Base-by-base conservation (phyloP, 2,888 invertebrate species). In the Thera obeliscata region DNA sequence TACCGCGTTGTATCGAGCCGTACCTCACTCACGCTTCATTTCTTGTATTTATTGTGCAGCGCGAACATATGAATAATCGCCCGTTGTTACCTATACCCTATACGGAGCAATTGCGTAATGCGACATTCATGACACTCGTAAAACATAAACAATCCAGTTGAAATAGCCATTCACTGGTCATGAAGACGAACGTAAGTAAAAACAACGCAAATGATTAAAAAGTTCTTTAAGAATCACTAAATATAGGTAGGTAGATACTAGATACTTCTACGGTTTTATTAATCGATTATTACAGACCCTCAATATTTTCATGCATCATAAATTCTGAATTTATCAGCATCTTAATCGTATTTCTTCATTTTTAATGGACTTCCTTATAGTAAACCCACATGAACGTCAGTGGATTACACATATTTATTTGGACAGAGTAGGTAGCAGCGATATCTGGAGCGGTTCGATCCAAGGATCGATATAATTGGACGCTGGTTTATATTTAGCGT, bases 401-500 rank as follows among this genome's bases (percentile, higher is more conserved):
- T 57, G 54, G 57, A 61, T 61, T 56, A 66, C 9, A 43, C 52
- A 61, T 61, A 67, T 70, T 67, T 67, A 70, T 67, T 67, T 70
- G 52, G 66, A 43, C 60, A 12, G 38, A 48, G 55, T 52, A 54
- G 56, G 52, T 65, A 56, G 55, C 57, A 56, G 55, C 57, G 66
- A 70, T 69, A 64, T 61, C 62, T 69, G 65, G 60, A 66, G 65
- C 66, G 67, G 59, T 69, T 71, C 66, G 70, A 73, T 67, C 71
- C 57, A 70, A 69, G 70, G 72, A 77, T 73, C 73, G 73, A 76
- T 75, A 72, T 74, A 72, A 74, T 74, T 75, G 68, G 69, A 74
- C 69, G 73, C 71, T 70, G 69, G 74, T 78, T 76, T 81, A 81
- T 80, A 81, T 81, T 77, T 78, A 76, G 79, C 75, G 76, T 73